These are phyloP conservation scores for Chironomus tepperi DNA, from an alignment of 1,140 invertebrate genomes.

Conservation along the genomic window DNA sequence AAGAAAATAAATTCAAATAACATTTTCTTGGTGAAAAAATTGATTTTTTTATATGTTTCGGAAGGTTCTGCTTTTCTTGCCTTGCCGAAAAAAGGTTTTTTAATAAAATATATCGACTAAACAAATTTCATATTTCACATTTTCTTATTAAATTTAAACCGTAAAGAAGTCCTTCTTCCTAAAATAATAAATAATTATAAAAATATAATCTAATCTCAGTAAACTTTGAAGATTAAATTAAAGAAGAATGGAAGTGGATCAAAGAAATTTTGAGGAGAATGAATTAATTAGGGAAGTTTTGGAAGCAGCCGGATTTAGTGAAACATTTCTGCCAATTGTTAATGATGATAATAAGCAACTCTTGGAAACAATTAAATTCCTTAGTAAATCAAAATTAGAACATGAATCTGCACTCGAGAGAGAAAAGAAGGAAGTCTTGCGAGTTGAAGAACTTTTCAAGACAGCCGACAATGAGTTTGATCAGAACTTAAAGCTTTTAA, in stretches of 20 bases:
- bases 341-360: slow-evolving; percentile 56
- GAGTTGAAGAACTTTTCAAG: slow-evolving; percentile 39
- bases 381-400: slow-evolving; percentile 31
- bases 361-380: slow-evolving; percentile 38
- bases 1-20: too few species aligned
- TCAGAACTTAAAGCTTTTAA: slow-evolving; percentile 45
- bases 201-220: too few species aligned
- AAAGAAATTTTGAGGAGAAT: neutral
- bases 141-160: too few species aligned
- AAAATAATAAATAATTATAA: neutral
- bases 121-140: neutral
- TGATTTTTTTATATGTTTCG: too few species aligned
- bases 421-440: slow-evolving; percentile 32
- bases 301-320: slow-evolving; percentile 47
- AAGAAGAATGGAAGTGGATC: neutral
- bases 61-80: too few species aligned
- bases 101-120: neutral
- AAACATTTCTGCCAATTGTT: slow-evolving; percentile 56
- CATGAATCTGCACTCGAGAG: slow-evolving; percentile 30
- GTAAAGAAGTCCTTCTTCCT: neutral
- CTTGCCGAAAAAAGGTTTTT: too few species aligned
- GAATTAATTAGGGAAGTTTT: slow-evolving; percentile 22
- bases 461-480: slow-evolving; percentile 41
- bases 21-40: too few species aligned
- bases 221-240: neutral